A percentile compares a stretch with the other conserved stretches of the same genome.
Evolutionary conservation across 1,140 invertebrate species (phyloP).

Genomic region (Brachionus koreanus): DNA sequence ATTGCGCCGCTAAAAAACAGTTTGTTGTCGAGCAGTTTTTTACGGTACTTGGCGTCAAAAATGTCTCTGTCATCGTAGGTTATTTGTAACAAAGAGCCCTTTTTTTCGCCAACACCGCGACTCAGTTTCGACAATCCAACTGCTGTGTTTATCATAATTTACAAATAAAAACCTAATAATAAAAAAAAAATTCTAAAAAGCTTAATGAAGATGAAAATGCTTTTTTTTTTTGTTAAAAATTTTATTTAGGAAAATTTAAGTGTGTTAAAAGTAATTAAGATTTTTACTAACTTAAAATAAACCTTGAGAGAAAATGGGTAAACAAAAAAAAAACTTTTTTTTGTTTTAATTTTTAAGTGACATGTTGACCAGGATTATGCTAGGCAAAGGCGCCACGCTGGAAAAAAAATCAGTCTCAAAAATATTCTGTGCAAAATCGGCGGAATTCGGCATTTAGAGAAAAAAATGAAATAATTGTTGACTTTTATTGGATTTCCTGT

Average conservation of each 20-base stretch:
- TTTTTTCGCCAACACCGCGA: conserved; percentile 20
- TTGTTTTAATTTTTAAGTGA: too few relatives aligned
- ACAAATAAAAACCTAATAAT: too few relatives aligned
- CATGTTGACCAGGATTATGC: too few relatives aligned
- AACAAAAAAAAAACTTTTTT: background rate
- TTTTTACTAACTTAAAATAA: background rate
- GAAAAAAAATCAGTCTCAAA: too few relatives aligned
- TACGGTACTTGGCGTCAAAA: background rate
- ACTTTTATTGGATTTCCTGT: background rate
- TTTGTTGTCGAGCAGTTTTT: background rate
- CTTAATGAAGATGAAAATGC: background rate
- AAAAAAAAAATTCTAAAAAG: background rate
- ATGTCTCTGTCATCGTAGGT: conserved; percentile 3
- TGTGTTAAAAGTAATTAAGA: background rate
- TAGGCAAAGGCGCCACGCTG: too few relatives aligned
- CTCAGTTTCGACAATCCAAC: conserved; percentile 17
- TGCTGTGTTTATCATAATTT: conserved; percentile 18
- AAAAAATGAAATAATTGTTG: background rate
- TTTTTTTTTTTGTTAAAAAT: background rate
- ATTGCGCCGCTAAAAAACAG: background rate
- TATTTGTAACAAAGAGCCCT: conserved; percentile 5
- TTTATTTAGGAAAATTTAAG: background rate
- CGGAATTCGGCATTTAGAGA: background rate
- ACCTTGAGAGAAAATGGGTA: background rate
- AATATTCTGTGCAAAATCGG: too few relatives aligned